Conservation (phyloP, 2,888 invertebrate species). For the Diabrotica balteata region DNA sequence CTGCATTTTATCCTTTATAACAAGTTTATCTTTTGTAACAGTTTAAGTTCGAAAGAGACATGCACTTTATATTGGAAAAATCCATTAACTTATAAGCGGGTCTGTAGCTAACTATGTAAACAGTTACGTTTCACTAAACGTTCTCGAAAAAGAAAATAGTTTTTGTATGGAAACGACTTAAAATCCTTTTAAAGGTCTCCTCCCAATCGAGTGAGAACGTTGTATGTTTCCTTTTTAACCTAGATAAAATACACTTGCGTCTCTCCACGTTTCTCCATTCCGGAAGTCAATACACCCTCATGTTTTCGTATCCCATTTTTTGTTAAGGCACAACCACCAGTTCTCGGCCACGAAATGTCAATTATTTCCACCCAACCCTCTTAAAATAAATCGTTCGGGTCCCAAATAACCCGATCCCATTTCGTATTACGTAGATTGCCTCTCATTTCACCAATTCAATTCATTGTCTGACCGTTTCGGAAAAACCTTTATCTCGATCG, state of each 20-base stretch:
- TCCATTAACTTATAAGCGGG: too few relatives aligned
- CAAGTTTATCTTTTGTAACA: too few relatives aligned
- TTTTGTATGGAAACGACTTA: too few relatives aligned
- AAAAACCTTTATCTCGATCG: slow-evolving; percentile 27
- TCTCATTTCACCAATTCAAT: slow-evolving; percentile 26
- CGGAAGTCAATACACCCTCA: not conserved
- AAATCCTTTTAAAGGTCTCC: too few relatives aligned
- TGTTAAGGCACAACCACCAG: slow-evolving; percentile 5
- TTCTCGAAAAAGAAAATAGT: too few relatives aligned
- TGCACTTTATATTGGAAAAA: too few relatives aligned
- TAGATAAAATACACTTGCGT: not conserved
- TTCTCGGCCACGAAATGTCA: slow-evolving; percentile 8
- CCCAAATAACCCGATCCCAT: slow-evolving; percentile 27
- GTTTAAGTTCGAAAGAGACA: too few relatives aligned
- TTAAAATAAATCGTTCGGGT: slow-evolving; percentile 24
- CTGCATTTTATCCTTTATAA: too few relatives aligned
- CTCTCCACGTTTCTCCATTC: not conserved
- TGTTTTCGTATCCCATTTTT: slow-evolving; percentile 12
- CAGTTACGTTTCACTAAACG: too few relatives aligned
- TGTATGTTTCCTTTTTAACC: too few relatives aligned
- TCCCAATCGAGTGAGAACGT: too few relatives aligned
- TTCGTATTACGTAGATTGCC: slow-evolving; percentile 26
- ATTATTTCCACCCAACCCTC: slow-evolving; percentile 15
- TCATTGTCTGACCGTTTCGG: slow-evolving; percentile 18
- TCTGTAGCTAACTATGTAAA: too few relatives aligned